A percentile compares a stretch with the other conserved stretches of the same genome.
Conservation (phyloP, 2,888 invertebrate genomes). For the Eustalomyia histrio region DNA sequence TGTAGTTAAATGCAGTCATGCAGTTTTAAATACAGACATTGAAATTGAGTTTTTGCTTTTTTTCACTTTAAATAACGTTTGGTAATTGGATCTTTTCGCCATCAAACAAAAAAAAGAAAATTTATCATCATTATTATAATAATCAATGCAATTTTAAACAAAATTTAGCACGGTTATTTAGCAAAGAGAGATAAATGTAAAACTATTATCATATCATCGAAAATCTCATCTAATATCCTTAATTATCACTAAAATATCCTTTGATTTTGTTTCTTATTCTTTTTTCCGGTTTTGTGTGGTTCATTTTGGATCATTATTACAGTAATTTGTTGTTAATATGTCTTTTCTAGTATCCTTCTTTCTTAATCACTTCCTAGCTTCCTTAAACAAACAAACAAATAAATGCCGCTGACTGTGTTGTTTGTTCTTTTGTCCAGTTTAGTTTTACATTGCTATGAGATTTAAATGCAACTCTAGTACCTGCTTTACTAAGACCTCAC, state of each 20-base stretch:
- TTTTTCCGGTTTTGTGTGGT: conserved; percentile 56
- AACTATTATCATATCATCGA: conserved; percentile 15
- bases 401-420: conserved; percentile 62
- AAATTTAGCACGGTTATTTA: conserved; percentile 37
- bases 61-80: conserved; percentile 30
- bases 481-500: conserved; percentile 47
- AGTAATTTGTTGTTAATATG: conserved; percentile 28
- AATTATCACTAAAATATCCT: conserved; percentile 36
- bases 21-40: conserved; percentile 53
- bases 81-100: conserved; percentile 40
- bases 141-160: conserved; percentile 37
- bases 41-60: conserved; percentile 68
- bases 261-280: conserved; percentile 9
- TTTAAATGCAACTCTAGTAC: neutral
- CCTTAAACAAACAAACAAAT: conserved; percentile 42
- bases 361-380: conserved; percentile 59
- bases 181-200: conserved; percentile 36
- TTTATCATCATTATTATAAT: conserved; percentile 18
- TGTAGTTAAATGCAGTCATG: conserved; percentile 56
- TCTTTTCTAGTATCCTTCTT: conserved; percentile 16
- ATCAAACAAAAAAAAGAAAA: conserved; percentile 3
- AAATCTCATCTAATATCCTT: conserved; percentile 35
- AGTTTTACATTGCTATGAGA: conserved; percentile 18
- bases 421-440: conserved; percentile 42
- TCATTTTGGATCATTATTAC: conserved; percentile 35